A percentile compares a stretch with the other conserved stretches of the same genome.
phyloP scores from a whole-genome alignment of 2,113 vertebrate species.

The Naja naja region DNA sequence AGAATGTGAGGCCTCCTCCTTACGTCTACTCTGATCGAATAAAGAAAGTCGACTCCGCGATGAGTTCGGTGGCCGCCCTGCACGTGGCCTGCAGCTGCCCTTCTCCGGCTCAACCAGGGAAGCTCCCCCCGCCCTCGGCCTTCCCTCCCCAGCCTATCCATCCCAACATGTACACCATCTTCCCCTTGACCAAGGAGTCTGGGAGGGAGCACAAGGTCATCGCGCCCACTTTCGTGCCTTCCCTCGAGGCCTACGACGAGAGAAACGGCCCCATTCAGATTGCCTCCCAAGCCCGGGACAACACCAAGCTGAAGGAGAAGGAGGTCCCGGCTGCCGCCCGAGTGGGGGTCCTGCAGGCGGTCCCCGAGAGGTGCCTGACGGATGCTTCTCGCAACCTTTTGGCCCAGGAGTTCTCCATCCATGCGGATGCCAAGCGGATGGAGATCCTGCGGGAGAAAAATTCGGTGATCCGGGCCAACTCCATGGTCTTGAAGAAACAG shows the following conservation, averaged over 20 bases:
- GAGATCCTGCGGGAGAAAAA: conserved; percentile 82
- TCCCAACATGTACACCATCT: conserved; percentile 76
- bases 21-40: conserved; percentile 68
- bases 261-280: conserved; percentile 89
- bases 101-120: conserved; percentile 63
- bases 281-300: conserved; percentile 88
- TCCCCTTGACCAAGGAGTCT: conserved; percentile 77
- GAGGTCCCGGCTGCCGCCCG: conserved; percentile 50
- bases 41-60: conserved; percentile 75
- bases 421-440: conserved; percentile 71
- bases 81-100: conserved; percentile 77
- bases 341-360: conserved; percentile 72
- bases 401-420: conserved; percentile 73
- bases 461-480: conserved; percentile 87
- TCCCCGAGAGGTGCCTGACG: conserved; percentile 68
- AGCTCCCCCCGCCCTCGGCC: conserved; percentile 60
- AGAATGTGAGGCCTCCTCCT: conserved; percentile 68
- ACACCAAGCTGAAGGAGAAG: conserved; percentile 74
- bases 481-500: conserved; percentile 76
- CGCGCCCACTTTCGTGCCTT: conserved; percentile 95
- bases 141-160: conserved; percentile 73
- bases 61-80: conserved; percentile 71
- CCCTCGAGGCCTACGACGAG: conserved; percentile 91
- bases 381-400: conserved; percentile 71
- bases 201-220: conserved; percentile 89